Evolutionary conservation across 2,888 invertebrate genomes (phyloP).

Genomic region (Campopleginae sp.): DNA sequence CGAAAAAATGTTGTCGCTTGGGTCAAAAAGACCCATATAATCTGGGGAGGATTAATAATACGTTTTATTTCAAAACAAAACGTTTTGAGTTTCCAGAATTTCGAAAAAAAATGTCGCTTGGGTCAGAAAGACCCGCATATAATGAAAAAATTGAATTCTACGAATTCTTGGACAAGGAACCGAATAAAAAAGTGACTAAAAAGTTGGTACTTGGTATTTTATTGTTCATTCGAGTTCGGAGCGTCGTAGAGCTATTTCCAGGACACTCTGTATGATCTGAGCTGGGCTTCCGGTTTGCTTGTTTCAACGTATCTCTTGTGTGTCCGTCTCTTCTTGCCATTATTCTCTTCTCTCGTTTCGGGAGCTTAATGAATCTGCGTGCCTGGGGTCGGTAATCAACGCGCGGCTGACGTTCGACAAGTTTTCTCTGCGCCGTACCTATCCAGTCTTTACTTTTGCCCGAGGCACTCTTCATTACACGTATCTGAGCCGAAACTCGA

Average conservation of each 20-base stretch:
- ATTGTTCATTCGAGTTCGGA: background rate
- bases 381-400: conserved; percentile 69
- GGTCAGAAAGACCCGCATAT: no score
- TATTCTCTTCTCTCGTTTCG: conserved; percentile 45
- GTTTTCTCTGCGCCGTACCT: conserved; percentile 41
- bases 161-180: background rate
- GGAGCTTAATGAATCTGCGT: conserved; percentile 70
- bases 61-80: no score
- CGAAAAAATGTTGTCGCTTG: no score
- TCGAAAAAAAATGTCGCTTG: no score
- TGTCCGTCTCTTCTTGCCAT: conserved; percentile 33
- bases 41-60: no score
- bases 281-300: conserved; percentile 9
- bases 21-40: no score
- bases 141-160: no score
- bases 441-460: conserved; percentile 2
- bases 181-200: background rate
- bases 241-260: background rate
- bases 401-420: conserved; percentile 51
- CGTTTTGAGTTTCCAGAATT: no score
- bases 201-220: background rate
- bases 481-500: conserved; percentile 16
- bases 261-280: conserved; percentile 10
- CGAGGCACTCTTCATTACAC: conserved; percentile 21
- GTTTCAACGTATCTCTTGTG: conserved; percentile 1